Evolutionary conservation across 2,797 vertebrate genomes (phyloP).

Genomic region (Enteromius viviparus): DNA sequence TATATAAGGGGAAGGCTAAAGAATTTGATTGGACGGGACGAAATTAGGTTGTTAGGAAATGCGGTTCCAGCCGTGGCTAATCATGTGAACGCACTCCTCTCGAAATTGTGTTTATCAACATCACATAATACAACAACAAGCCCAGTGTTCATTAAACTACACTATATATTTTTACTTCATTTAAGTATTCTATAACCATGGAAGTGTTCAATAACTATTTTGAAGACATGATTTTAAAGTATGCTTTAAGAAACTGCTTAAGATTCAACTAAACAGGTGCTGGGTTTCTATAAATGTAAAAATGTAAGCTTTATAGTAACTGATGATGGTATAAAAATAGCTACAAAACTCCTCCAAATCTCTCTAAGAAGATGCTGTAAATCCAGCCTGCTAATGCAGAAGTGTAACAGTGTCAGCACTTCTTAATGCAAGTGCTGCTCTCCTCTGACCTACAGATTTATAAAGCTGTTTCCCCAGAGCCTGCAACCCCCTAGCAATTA

Average conservation of each 20-base stretch:
- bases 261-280: neutral
- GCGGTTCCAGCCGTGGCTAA: too few relatives aligned
- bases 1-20: too few relatives aligned
- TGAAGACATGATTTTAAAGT: neutral
- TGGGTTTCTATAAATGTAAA: neutral
- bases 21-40: too few relatives aligned
- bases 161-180: neutral
- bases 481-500: conserved; percentile 5
- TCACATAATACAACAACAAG: neutral
- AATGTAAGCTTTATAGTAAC: neutral
- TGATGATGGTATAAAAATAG: neutral
- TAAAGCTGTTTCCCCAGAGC: conserved; percentile 39
- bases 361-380: conserved; percentile 62
- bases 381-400: conserved; percentile 74
- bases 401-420: conserved; percentile 72
- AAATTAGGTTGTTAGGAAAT: too few relatives aligned
- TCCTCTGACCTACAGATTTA: conserved; percentile 69
- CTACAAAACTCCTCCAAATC: neutral
- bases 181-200: neutral
- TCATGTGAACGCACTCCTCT: too few relatives aligned
- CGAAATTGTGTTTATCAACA: too few relatives aligned
- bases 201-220: neutral
- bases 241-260: neutral
- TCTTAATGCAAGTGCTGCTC: conserved; percentile 69
- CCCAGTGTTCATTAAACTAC: neutral